phyloP scores from a whole-genome alignment of 1,140 invertebrate genomes.

The Trichoplusia ni region DNA sequence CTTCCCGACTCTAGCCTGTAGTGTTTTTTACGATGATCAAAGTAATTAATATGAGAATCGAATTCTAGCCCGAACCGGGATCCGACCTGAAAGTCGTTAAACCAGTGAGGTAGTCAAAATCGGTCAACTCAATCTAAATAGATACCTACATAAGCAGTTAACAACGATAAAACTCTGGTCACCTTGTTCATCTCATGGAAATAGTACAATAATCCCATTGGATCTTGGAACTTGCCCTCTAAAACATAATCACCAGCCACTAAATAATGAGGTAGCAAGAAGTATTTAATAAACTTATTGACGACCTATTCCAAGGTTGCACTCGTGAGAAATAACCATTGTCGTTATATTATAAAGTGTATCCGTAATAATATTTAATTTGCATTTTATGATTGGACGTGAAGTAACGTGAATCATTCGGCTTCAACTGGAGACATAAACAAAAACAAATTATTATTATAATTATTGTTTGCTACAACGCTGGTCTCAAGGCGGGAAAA shows the following conservation, averaged over 20 bases:
- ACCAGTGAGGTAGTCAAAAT: no score
- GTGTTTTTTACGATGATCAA: no score
- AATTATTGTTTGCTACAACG: not conserved
- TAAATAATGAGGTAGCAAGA: constrained; percentile 1
- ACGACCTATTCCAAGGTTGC: constrained; percentile 7
- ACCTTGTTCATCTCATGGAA: no score
- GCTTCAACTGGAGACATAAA: constrained; percentile 20
- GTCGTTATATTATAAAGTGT: constrained; percentile 3
- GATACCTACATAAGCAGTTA: no score
- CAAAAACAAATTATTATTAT: constrained; percentile 10
- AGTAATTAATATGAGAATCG: no score
- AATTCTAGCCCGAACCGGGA: no score
- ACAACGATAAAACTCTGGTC: no score
- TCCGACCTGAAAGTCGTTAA: no score
- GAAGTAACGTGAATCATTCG: constrained; percentile 18
- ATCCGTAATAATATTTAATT: constrained; percentile 30
- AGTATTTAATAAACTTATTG: constrained; percentile 17
- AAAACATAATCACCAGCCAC: constrained; percentile 10
- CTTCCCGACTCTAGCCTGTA: no score
- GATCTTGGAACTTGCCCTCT: not conserved
- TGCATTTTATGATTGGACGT: constrained; percentile 23
- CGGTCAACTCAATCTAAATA: no score
- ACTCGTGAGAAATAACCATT: constrained; percentile 29
- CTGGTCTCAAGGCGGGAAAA: not conserved
- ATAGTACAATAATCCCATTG: no score